Conservation (phyloP, 1,140 invertebrate genomes). For the Drosophila leontia region DNA sequence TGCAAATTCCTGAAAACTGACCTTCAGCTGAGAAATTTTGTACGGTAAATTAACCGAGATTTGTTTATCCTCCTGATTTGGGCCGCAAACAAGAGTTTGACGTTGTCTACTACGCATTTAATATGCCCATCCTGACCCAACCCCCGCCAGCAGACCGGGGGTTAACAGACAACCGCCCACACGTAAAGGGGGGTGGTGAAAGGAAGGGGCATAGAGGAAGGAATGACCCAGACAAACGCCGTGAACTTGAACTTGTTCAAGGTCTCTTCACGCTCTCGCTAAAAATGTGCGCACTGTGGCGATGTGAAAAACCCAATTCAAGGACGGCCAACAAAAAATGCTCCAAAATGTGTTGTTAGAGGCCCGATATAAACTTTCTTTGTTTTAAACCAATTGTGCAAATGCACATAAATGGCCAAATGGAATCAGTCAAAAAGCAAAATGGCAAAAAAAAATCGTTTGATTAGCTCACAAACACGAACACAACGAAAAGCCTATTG, state of each 20-base stretch:
- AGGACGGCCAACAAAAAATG: constrained; percentile 42
- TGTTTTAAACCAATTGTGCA: constrained; percentile 44
- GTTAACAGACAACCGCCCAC: constrained; percentile 34
- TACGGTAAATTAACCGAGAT: not conserved
- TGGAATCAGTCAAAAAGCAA: constrained; percentile 12
- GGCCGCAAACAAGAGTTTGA: not conserved
- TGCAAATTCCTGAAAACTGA: too few relatives aligned
- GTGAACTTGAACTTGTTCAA: constrained; percentile 79
- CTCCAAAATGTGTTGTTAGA: constrained; percentile 26
- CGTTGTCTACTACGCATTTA: constrained; percentile 38
- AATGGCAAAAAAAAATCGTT: constrained; percentile 32
- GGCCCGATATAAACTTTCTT: constrained; percentile 68
- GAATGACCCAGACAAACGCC: constrained; percentile 61
- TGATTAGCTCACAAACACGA: constrained; percentile 36
- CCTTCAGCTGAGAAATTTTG: not conserved
- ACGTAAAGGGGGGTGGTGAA: not conserved
- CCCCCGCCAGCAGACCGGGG: not conserved
- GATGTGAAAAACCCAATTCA: constrained; percentile 55
- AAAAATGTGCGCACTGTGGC: constrained; percentile 37
- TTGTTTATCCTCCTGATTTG: constrained; percentile 1
- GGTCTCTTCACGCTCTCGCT: constrained; percentile 51
- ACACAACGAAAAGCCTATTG: constrained; percentile 3
- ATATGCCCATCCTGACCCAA: constrained; percentile 18
- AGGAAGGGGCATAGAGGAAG: constrained; percentile 18
- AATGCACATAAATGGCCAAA: constrained; percentile 8